Base-by-base conservation (phyloP, 2,113 vertebrate genomes). In the Sinocyclocheilus maitianheensis region DNA sequence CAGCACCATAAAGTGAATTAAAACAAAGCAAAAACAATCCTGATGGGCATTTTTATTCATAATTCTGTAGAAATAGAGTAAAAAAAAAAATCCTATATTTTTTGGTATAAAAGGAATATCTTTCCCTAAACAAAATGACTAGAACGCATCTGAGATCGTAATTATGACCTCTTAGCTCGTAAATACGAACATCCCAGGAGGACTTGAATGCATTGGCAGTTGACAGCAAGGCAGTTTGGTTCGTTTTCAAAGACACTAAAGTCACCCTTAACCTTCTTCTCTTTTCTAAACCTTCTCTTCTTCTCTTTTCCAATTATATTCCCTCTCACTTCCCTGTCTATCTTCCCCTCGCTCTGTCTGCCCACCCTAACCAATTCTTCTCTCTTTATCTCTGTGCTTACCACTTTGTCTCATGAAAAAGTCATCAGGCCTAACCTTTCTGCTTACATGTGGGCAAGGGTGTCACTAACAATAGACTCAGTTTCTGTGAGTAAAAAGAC, bases 401-500 rank as follows among this genome's bases (percentile, higher is more conserved):
- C 8, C 34, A 72, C 30, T 20, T 72, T 30, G 26, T 60, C 30
- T 43, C 55, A 30, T 34, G 40, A 82, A 76, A 81, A 86, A 85
- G 48, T 91, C 89, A 90, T 92, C 90, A 60, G 43, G 85, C 89
- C 72, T 86, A 91, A 90, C 92, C 84, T 91, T 89, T 91, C 91
- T 85, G 83, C 87, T 85, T 81, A 89, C 86, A 91, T 85, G 77
- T 87, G 88, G 89, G 84, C 89, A 90, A 46, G 14, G 87, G 85
- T 91, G 88, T 90, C 91, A 91, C 86, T 90, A 88, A 89, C 60
- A 60, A 86, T 85, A 84, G 89, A 75, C 84, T 81, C 65, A 0
- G 43, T 58, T 85, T 83, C 88, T 86, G 81, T 69, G 51, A 81
- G 69, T 65, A 84, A 84, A 84, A 85, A 87, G 87, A 91, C 91